Evolutionary conservation across 2,888 invertebrate genomes (phyloP), one percentile per base, ranked within the genome.

Genomic region (Diarsia rubi): DNA sequence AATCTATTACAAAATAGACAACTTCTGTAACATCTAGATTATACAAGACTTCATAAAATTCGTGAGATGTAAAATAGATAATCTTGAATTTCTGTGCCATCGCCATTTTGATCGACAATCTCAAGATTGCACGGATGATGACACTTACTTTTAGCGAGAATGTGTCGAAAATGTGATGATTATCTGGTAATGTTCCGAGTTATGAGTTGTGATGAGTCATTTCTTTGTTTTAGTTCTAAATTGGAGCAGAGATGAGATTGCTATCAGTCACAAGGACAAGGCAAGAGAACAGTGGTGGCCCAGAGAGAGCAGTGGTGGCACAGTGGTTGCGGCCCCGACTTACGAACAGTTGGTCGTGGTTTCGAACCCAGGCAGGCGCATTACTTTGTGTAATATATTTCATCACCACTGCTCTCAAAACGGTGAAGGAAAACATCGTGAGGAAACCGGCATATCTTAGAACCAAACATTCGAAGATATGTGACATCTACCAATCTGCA

Each of bases 111-210:
- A 85, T 85, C 24, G n/a, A 37, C 69, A 59, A 85, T 75, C 85
- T 75, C 47, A 24, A 85, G 78, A 83, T 83, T 72, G 64, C 75
- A 54, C 16, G 66, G 24, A 66, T 65, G 65, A 76, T 74, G 47
- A 8, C 12, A 27, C 42, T 47, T 42, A 49, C 12, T 72, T 62
- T 76, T 75, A 52, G 69, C 73, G 24, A 73, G 69, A 79, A 79
- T 73, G 75, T 86, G 77, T 64, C 84, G 72, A 79, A 79, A 82
- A 86, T 78, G 65, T 83, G 86, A 87, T 87, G 60, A 68, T 62
- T 60, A 54, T 82, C 72, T 78, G 57, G 16, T 21, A 57, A 27
- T 47, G 49, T 16, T 31, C 16, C 42, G 14, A 63, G 49, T 52
- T 74, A 16, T 49, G 52, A 37, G 14, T 45, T 78, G 5, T 16